Evolutionary conservation across 2,797 vertebrate species (phyloP), one percentile per base, ranked within the genome.

Genomic region (Eulemur coronatus): DNA sequence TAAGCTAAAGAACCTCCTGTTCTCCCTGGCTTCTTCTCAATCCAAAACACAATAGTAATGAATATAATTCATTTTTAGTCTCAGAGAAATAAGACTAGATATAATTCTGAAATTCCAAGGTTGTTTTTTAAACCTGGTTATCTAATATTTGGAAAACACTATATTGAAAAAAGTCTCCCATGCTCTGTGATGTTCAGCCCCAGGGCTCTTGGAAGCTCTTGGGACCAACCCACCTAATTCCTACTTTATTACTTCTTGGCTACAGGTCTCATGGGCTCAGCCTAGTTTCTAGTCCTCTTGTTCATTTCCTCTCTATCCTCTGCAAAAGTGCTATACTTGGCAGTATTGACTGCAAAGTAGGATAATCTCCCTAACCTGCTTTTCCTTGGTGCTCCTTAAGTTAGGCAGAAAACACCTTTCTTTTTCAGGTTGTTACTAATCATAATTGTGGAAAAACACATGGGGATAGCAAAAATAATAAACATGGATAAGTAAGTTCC

Each of bases 111-210:
- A 38, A 41, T 50, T 76, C 50, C 61, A 89, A 85, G 20, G 38
- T 33, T 57, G 1, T 48, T 85, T 93, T 89, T 80, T 73, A 89
- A 96, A 85, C n/a, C 33, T 70, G 13, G 73, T 75, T 85, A 95
- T 14, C 46, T 26, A 30, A 43, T 50, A 67, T 63, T 48, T 50
- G 38, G 15, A 70, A 76, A 89, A 85, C 35, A 17, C 17, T 50
- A 4, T 61, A 48, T 52, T 87, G 52, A 61, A 76, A 78, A 82
- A 70, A 78, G 52, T 7, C 5, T 24, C 22, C 22, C 35, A 70
- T 14, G 28, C 22, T 63, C 70, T 80, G n/a, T 22, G 24, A 46
- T 55, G 38, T 26, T 89, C 15, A 48, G 55, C 38, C 61, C 33
- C n/a, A 41, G 10, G 48, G 57, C 10, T 91, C 13, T 24, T 65